Evolutionary conservation across 2,888 invertebrate species (phyloP).

Genomic region (Neoaliturus tenellus): DNA sequence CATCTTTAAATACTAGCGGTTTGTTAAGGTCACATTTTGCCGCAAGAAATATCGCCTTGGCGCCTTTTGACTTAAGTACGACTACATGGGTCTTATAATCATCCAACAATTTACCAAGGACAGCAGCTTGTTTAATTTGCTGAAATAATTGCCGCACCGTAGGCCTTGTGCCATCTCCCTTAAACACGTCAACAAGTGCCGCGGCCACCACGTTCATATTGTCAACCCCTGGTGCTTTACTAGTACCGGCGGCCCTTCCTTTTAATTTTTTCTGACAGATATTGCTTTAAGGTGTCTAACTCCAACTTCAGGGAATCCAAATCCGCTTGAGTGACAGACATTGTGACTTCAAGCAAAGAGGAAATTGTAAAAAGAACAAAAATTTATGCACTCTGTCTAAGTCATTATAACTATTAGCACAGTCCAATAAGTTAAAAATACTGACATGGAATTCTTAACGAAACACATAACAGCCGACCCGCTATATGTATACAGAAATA

Average conservation of each 20-base stretch:
- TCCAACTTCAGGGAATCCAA: not conserved
- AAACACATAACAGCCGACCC: not conserved
- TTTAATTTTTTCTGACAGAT: not conserved
- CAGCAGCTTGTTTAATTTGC: not conserved
- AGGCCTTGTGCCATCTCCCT: not conserved
- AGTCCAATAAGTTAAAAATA: not conserved
- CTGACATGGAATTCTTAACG: not conserved
- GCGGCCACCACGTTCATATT: slow-evolving; percentile 3
- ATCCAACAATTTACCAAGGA: not conserved
- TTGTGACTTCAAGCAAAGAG: not conserved
- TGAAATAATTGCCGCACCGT: not conserved
- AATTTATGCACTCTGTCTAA: too few relatives aligned
- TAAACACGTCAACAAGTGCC: not conserved
- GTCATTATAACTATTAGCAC: too few relatives aligned
- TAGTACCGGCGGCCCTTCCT: not conserved
- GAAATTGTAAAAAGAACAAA: too few relatives aligned
- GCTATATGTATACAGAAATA: too few relatives aligned
- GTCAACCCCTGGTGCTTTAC: too few relatives aligned
- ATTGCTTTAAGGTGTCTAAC: not conserved
- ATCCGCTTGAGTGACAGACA: not conserved
- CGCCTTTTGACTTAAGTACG: not conserved
- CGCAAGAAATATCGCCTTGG: not conserved
- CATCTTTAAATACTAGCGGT: not conserved
- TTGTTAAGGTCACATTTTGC: not conserved
- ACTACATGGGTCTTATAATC: not conserved